phyloP scores from a whole-genome alignment of 30 jellyfish, hydroid and myxozoan species.

The Sanderia malayensis region DNA sequence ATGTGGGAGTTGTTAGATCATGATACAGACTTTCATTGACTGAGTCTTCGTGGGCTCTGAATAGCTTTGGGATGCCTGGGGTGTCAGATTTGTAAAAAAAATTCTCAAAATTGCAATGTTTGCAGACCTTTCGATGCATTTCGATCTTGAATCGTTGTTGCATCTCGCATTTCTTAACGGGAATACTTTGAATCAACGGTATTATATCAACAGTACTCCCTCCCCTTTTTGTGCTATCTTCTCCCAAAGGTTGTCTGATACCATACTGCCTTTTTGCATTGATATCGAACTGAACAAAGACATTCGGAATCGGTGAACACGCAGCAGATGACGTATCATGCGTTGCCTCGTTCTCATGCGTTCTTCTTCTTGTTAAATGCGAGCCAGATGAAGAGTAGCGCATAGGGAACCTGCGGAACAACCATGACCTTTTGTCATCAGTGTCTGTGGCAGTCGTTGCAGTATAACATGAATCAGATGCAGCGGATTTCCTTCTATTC shows the following conservation, averaged over 20 bases:
- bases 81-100: background rate
- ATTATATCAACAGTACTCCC: background rate
- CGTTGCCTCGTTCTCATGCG: background rate
- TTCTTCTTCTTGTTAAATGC: background rate
- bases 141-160: slow-evolving; percentile 34
- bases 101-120: slow-evolving; percentile 26
- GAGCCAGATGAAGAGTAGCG: slow-evolving; percentile 5
- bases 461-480: background rate
- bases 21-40: background rate
- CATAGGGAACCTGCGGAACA: slow-evolving; percentile 10
- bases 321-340: background rate
- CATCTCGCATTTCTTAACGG: slow-evolving; percentile 19
- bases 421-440: slow-evolving; percentile 5
- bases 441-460: background rate
- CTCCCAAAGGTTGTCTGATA: background rate
- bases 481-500: background rate
- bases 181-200: background rate
- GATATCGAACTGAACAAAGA: background rate
- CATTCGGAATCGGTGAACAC: background rate
- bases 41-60: background rate
- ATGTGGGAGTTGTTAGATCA: background rate
- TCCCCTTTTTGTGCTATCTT: background rate
- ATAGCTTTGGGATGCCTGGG: background rate
- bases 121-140: slow-evolving; percentile 31
- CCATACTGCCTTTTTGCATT: slow-evolving; percentile 9